phyloP scores from a whole-genome alignment of 2,113 vertebrate genomes.

The Hiodon tergisus region DNA sequence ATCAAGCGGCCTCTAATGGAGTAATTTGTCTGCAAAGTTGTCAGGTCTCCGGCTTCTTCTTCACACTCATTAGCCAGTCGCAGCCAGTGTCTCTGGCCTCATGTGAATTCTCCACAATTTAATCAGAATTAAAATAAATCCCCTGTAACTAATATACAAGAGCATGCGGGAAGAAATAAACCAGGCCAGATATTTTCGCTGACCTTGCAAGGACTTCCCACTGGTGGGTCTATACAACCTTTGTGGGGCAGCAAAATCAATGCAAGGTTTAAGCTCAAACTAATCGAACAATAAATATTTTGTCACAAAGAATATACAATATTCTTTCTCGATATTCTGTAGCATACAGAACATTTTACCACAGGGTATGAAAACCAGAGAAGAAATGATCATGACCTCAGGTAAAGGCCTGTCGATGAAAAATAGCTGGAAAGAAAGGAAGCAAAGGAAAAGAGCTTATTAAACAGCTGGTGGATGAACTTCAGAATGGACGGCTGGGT shows the following conservation, averaged over 20 bases:
- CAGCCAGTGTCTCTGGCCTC: constrained; percentile 42
- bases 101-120: constrained; percentile 48
- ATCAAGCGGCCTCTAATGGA: constrained; percentile 65
- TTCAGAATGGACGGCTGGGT: not conserved
- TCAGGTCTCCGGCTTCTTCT: constrained; percentile 50
- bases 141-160: constrained; percentile 23
- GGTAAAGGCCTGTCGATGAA: no score
- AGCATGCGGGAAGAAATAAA: not conserved
- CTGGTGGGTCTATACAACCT: no score
- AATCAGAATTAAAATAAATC: constrained; percentile 57
- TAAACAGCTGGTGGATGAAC: not conserved
- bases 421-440: no score
- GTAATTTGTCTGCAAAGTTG: constrained; percentile 66
- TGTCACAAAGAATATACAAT: no score
- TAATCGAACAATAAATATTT: no score
- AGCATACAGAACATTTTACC: no score
- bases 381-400: no score
- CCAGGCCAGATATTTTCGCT: not conserved
- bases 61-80: constrained; percentile 66
- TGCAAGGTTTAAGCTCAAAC: no score
- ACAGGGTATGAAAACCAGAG: no score
- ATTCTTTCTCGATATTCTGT: no score
- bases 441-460: no score
- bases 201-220: not conserved
- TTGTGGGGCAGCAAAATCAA: no score